Percentiles rank a stretch among this genome's conserved stretches.
Evolutionary conservation across 2,888 invertebrate species (phyloP).

Genomic region (Polydrusus pterygomalis): DNA sequence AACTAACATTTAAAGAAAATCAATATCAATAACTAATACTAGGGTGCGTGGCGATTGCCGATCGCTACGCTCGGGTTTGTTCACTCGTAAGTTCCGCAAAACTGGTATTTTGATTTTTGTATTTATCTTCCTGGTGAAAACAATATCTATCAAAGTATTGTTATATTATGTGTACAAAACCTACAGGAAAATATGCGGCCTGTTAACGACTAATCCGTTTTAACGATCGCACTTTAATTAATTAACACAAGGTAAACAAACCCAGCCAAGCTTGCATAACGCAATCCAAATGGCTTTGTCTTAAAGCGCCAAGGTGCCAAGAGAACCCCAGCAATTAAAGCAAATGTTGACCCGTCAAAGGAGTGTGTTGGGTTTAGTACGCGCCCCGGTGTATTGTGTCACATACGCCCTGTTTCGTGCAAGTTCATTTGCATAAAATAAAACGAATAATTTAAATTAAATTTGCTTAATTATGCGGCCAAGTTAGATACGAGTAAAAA

Average conservation of each 20-base stretch:
- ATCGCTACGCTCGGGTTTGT: too few relatives aligned
- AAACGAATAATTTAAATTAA: neutral
- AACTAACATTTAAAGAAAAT: too few relatives aligned
- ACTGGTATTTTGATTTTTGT: too few relatives aligned
- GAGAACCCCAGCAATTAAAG: conserved; percentile 9
- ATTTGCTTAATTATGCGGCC: neutral
- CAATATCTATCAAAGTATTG: neutral
- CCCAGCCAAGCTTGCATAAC: conserved; percentile 30
- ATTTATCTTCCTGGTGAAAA: too few relatives aligned
- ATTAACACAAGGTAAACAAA: conserved; percentile 14
- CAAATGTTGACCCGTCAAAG: neutral
- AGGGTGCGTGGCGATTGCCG: too few relatives aligned
- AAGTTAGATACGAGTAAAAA: too few relatives aligned
- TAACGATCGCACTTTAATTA: neutral
- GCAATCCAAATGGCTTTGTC: conserved; percentile 46
- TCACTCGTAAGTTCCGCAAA: too few relatives aligned
- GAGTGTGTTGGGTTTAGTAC: neutral
- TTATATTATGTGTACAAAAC: neutral
- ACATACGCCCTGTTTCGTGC: conserved; percentile 1
- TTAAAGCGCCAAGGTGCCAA: conserved; percentile 24
- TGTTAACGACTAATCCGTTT: neutral
- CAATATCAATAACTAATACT: too few relatives aligned
- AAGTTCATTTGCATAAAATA: conserved; percentile 7
- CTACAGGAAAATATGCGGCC: too few relatives aligned
- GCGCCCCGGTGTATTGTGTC: conserved; percentile 2